phyloP scores from a whole-genome alignment of 2,113 vertebrate species.

The Percina caprodes region DNA sequence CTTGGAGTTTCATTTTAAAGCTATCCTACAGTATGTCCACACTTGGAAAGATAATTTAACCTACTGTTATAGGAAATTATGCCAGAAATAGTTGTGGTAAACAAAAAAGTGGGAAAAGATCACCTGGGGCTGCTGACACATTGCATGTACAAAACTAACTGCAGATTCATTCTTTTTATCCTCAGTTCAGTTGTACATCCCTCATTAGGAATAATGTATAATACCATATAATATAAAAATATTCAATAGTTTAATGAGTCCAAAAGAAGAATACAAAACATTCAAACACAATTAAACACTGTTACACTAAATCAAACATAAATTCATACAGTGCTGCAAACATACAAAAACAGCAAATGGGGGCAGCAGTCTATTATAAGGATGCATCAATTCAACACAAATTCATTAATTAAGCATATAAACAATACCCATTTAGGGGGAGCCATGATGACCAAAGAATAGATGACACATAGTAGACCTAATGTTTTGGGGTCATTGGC shows the following conservation, averaged over 20 bases:
- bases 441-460: not conserved
- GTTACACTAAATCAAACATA: not conserved
- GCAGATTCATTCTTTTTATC: not conserved
- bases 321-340: not conserved
- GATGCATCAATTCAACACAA: conserved; percentile 1
- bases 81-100: not conserved
- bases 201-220: not conserved
- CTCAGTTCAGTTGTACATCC: not conserved
- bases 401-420: not conserved
- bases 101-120: conserved; percentile 10
- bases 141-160: not conserved
- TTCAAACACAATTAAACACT: too few species aligned
- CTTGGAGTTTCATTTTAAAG: not conserved
- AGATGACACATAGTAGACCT: too few species aligned
- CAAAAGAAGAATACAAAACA: not conserved
- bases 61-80: not conserved
- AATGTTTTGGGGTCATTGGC: too few species aligned
- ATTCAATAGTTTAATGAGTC: not conserved
- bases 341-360: not conserved
- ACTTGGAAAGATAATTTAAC: not conserved
- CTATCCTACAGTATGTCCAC: not conserved
- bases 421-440: not conserved
- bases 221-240: not conserved
- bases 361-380: not conserved
- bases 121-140: not conserved